Evolutionary conservation across 2,888 invertebrate genomes (phyloP).

Genomic region (Phalera bucephala): DNA sequence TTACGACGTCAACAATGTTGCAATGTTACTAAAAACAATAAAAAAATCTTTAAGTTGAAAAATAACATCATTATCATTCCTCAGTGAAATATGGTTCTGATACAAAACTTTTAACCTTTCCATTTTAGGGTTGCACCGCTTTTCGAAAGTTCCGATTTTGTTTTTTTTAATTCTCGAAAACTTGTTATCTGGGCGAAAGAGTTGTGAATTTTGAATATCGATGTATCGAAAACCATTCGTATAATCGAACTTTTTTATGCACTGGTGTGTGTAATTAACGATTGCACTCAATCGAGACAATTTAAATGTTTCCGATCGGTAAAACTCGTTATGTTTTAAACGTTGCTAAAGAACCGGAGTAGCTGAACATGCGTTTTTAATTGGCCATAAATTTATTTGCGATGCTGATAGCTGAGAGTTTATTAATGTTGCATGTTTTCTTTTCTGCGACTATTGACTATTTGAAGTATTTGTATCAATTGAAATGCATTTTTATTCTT

Average conservation of each 20-base stretch:
- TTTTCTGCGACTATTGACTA: constrained; percentile 6
- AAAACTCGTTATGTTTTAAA: constrained; percentile 47
- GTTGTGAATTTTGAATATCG: constrained; percentile 38
- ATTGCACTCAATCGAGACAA: constrained; percentile 54
- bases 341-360: constrained; percentile 30
- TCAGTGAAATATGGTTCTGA: constrained; percentile 47
- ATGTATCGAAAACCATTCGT: constrained; percentile 31
- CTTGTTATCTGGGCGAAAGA: constrained; percentile 37
- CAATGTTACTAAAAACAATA: constrained; percentile 34
- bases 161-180: constrained; percentile 30
- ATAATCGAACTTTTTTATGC: constrained; percentile 42
- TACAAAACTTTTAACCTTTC: constrained; percentile 46
- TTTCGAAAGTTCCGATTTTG: constrained; percentile 29
- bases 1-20: constrained; percentile 30
- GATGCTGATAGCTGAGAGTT: constrained; percentile 13
- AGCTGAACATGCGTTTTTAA: constrained; percentile 32
- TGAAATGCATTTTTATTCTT: too few relatives aligned
- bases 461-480: neutral
- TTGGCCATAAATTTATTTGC: constrained; percentile 30
- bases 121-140: constrained; percentile 42
- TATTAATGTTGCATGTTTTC: constrained; percentile 4
- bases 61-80: constrained; percentile 50
- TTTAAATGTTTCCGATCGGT: constrained; percentile 61
- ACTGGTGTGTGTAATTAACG: constrained; percentile 42
- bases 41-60: constrained; percentile 33